Conservation (phyloP, 1,140 invertebrate genomes). For the Aphelinus atriplicis region DNA sequence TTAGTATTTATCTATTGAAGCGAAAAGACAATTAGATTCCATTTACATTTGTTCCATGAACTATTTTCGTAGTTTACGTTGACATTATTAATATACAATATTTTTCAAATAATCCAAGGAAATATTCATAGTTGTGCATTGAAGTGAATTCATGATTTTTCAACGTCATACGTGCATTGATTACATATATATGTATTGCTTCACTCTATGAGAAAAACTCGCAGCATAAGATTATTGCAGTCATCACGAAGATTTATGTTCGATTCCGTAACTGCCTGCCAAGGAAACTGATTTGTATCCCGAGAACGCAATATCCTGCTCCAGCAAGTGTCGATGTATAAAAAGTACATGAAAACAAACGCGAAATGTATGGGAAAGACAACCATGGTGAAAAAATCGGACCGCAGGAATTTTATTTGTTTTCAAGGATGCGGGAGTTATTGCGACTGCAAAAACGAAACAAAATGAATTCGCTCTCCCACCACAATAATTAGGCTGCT, state of each 20-base stretch:
- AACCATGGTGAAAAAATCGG: too few relatives aligned
- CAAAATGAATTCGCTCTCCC: not conserved
- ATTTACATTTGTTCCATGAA: too few relatives aligned
- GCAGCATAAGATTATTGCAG: not conserved
- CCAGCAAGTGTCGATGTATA: too few relatives aligned
- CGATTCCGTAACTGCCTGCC: not conserved
- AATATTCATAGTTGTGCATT: not conserved
- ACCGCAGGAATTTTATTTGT: too few relatives aligned
- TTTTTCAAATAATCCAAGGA: not conserved
- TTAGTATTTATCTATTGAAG: too few relatives aligned
- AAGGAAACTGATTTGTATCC: not conserved
- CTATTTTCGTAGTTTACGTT: too few relatives aligned
- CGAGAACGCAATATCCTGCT: not conserved
- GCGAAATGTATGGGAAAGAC: too few relatives aligned
- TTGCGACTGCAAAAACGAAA: not conserved
- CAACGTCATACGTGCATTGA: too few relatives aligned
- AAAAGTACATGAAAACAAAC: too few relatives aligned
- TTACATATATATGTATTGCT: not conserved
- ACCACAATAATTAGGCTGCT: slow-evolving; percentile 27
- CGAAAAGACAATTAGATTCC: too few relatives aligned
- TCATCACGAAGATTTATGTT: slow-evolving; percentile 15
- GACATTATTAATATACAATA: too few relatives aligned
- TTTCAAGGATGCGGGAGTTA: too few relatives aligned
- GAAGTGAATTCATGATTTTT: not conserved
- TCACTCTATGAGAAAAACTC: not conserved